These are phyloP conservation scores for Ciconia nigra DNA, from an alignment of 2,797 vertebrate genomes.

Conservation along the genomic window DNA sequence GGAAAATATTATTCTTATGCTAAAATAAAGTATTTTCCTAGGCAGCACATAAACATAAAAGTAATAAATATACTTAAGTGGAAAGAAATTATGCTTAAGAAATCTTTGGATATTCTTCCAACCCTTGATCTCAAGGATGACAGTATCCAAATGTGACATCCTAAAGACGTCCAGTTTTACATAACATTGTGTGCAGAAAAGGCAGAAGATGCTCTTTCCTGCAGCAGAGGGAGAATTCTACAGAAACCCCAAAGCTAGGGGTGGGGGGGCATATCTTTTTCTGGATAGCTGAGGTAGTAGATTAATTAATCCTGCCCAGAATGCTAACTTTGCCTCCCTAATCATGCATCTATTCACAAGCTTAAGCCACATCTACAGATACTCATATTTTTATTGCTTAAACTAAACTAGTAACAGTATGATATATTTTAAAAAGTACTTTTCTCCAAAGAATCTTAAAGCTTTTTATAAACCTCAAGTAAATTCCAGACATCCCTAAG, in stretches of 20 bases:
- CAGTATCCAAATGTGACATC: conserved; percentile 12
- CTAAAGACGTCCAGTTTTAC: not conserved
- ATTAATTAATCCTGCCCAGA: not conserved
- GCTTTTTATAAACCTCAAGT: not conserved
- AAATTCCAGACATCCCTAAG: not conserved
- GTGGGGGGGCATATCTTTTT: not conserved
- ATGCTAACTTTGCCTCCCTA: not conserved
- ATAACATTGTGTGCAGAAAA: not conserved
- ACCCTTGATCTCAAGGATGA: not conserved
- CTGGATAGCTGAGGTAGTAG: not conserved
- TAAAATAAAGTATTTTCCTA: conserved; percentile 52
- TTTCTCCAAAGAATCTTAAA: not conserved
- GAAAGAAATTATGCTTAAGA: conserved; percentile 33
- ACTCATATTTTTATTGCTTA: not conserved
- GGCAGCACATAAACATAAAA: conserved; percentile 33
- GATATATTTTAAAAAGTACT: not conserved
- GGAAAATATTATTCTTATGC: conserved; percentile 46
- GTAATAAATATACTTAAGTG: conserved; percentile 43
- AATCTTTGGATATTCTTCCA: conserved; percentile 23
- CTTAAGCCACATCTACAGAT: not conserved
- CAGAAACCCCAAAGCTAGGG: not conserved
- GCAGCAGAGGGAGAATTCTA: not conserved
- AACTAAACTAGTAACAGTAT: not conserved
- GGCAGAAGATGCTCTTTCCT: not conserved
- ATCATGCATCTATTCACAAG: not conserved